These are phyloP conservation scores for Lota lota DNA, from an alignment of 2,113 vertebrate genomes.

Conservation along the genomic window DNA sequence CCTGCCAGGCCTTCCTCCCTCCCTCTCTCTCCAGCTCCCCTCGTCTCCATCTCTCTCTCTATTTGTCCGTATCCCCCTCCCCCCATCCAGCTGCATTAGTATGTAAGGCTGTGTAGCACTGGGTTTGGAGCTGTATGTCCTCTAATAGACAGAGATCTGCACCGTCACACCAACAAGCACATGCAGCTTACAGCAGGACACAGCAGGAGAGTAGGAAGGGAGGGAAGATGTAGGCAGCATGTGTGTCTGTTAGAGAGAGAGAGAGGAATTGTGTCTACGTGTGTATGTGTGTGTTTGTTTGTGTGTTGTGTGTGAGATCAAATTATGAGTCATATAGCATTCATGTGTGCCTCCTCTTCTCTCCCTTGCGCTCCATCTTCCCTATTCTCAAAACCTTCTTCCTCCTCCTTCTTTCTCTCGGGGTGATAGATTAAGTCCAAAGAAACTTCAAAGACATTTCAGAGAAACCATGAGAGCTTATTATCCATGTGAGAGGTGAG, in stretches of 20 bases:
- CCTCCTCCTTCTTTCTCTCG: conserved; percentile 20
- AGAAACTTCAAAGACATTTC: conserved; percentile 34
- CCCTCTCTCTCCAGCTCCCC: conserved; percentile 24
- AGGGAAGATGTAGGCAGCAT: not conserved
- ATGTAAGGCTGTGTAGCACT: conserved; percentile 59
- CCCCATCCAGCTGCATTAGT: conserved; percentile 55
- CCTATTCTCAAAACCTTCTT: conserved; percentile 5
- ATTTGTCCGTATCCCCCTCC: conserved; percentile 38
- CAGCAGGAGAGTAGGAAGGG: conserved; percentile 13
- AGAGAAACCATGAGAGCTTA: conserved; percentile 55
- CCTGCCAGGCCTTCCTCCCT: conserved; percentile 34
- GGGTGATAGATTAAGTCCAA: conserved; percentile 61
- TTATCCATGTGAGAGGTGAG: conserved; percentile 59
- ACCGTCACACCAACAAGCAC: conserved; percentile 66
- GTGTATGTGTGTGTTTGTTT: too few species aligned
- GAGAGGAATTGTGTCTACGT: not conserved
- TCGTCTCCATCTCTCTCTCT: conserved; percentile 29
- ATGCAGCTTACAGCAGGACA: conserved; percentile 52
- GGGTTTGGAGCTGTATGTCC: conserved; percentile 71
- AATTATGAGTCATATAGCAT: conserved; percentile 15
- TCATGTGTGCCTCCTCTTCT: conserved; percentile 50
- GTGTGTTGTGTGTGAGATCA: too few species aligned
- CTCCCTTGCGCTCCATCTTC: conserved; percentile 6
- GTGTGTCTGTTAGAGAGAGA: not conserved
- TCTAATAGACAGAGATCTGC: conserved; percentile 72